These are phyloP conservation scores for Drosophila melanica DNA, from an alignment of 1,140 invertebrate species.

Conservation along the genomic window DNA sequence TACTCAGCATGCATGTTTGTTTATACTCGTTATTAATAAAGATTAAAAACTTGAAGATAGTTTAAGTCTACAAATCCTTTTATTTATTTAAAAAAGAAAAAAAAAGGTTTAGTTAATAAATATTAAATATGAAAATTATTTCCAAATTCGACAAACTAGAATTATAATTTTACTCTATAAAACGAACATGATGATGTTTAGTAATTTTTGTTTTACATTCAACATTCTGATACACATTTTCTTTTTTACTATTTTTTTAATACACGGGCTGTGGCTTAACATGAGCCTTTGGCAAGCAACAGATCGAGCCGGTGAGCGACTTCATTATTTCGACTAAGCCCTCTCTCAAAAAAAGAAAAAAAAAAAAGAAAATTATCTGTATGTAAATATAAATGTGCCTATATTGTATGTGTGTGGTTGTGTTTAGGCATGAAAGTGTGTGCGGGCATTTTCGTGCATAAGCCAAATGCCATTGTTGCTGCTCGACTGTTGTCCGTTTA, in stretches of 20 bases:
- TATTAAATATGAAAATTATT: no score
- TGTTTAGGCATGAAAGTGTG: conserved; percentile 11
- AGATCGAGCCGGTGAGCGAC: conserved; percentile 62
- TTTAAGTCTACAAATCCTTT: no score
- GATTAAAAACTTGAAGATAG: no score
- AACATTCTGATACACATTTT: not conserved
- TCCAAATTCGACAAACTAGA: no score
- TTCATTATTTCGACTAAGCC: conserved; percentile 69
- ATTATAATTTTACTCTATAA: no score
- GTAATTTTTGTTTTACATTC: not conserved
- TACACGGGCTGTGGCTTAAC: conserved; percentile 25
- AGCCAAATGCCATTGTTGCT: conserved; percentile 60
- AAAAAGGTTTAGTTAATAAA: no score
- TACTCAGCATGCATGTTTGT: not conserved
- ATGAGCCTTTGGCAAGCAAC: conserved; percentile 50
- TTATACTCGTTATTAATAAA: no score
- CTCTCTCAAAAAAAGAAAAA: conserved; percentile 17
- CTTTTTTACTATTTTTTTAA: conserved; percentile 20
- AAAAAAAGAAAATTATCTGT: conserved; percentile 21
- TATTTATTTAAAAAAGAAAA: no score
- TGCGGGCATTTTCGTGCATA: conserved; percentile 37
- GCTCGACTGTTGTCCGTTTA: conserved; percentile 68
- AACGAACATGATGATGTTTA: no score
- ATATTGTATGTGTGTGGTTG: conserved; percentile 25
- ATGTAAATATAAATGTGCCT: conserved; percentile 30